These are phyloP conservation scores for Caranx melampygus DNA, from an alignment of 2,113 vertebrate genomes.

Conservation along the genomic window DNA sequence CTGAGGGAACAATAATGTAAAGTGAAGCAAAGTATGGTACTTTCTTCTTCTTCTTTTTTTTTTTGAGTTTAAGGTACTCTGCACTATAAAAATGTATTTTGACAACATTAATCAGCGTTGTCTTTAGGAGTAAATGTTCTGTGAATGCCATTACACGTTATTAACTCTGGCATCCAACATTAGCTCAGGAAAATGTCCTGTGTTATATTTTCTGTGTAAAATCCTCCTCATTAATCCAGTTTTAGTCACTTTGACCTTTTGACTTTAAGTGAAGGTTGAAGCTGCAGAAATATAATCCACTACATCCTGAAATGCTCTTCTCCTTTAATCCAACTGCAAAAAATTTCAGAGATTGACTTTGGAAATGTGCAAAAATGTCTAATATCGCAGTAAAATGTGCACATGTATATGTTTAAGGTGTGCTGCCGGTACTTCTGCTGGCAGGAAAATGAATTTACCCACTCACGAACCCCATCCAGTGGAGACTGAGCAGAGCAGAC, in stretches of 20 bases:
- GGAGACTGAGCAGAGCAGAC: constrained; percentile 11
- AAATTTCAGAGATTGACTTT: not conserved
- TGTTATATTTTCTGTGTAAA: not conserved
- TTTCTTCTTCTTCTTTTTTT: not conserved
- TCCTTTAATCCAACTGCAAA: too few species aligned
- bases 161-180: not conserved
- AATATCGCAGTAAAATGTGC: not conserved
- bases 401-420: not conserved
- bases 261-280: not conserved
- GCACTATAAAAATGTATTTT: not conserved
- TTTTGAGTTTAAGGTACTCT: not conserved
- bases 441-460: not conserved
- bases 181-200: not conserved
- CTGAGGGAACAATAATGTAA: constrained; percentile 65
- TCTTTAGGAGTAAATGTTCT: not conserved
- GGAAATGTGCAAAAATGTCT: too few species aligned
- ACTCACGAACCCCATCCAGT: constrained; percentile 13
- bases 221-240: not conserved
- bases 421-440: not conserved
- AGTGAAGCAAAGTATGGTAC: constrained; percentile 45
- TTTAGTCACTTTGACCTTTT: not conserved
- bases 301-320: not conserved
- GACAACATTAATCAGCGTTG: not conserved
- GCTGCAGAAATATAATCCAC: not conserved
- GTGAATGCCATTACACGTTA: constrained; percentile 7